Evolutionary conservation across 2,797 vertebrate genomes (phyloP).

Genomic region (Carcharodon carcharias): DNA sequence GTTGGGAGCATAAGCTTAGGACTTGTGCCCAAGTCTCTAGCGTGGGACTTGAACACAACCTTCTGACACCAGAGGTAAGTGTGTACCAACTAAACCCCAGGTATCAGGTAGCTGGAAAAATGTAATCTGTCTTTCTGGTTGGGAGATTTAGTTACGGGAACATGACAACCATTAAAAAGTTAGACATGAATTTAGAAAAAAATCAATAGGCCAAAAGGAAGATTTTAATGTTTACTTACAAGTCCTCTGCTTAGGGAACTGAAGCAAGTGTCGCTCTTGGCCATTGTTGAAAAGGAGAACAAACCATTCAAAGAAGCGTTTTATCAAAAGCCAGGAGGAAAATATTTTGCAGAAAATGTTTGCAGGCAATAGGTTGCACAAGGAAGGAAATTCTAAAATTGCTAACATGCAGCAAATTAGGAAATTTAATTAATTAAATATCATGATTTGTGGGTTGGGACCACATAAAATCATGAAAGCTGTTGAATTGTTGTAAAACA

Average conservation of each 20-base stretch:
- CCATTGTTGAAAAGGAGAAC: not conserved
- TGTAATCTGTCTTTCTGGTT: not conserved
- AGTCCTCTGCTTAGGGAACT: not conserved
- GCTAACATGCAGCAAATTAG: not conserved
- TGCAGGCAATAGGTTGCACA: not conserved
- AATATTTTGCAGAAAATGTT: not conserved
- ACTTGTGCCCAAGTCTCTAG: not conserved
- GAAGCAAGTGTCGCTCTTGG: not conserved
- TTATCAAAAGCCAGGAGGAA: not conserved
- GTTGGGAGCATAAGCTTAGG: not conserved
- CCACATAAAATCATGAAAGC: not conserved
- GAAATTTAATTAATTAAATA: not conserved
- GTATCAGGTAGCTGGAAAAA: not conserved
- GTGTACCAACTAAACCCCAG: not conserved
- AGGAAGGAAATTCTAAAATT: not conserved
- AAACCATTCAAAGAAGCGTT: not conserved
- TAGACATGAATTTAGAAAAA: not conserved
- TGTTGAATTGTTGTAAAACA: not conserved
- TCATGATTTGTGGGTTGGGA: not conserved
- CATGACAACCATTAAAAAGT: not conserved
- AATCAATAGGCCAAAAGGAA: not conserved
- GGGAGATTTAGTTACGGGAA: not conserved
- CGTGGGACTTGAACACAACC: not conserved
- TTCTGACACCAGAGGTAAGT: not conserved
- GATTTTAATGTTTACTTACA: not conserved